Conservation (phyloP, 2,888 invertebrate species). For the Dryococelus australis region DNA sequence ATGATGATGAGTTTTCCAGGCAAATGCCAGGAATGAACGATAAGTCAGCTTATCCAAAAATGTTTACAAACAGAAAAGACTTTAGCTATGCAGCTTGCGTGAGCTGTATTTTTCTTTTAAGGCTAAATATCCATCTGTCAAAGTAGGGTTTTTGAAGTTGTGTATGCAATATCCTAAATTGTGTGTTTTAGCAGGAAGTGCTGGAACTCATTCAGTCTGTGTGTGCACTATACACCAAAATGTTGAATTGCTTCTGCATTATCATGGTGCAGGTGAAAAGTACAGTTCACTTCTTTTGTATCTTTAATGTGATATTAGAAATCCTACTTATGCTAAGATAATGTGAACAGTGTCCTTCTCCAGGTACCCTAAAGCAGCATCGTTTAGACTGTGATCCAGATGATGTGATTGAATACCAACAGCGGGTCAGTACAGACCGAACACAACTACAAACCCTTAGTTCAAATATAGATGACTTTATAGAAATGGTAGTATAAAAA, state of each 20-base stretch:
- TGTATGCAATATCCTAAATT: not conserved
- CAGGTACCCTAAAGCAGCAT: not conserved
- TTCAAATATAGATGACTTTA: no score
- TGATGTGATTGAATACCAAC: no score
- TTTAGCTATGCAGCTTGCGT: not conserved
- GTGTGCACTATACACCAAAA: conserved; percentile 11
- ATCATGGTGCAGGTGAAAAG: not conserved
- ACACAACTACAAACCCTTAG: no score
- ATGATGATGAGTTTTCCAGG: not conserved
- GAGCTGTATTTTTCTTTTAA: not conserved
- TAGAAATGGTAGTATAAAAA: no score
- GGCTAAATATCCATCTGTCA: not conserved
- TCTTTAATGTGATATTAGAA: not conserved
- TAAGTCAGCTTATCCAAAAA: not conserved
- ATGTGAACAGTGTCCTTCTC: not conserved
- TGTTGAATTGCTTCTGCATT: not conserved
- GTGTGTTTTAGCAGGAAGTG: not conserved
- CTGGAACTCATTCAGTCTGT: not conserved
- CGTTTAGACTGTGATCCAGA: no score
- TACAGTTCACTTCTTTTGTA: not conserved
- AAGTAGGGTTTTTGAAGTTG: not conserved
- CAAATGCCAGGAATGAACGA: conserved; percentile 16
- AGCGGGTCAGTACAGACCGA: no score
- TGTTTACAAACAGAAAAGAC: not conserved
- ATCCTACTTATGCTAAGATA: no score